Percentiles rank a stretch among this genome's conserved stretches.
Conservation (phyloP, 2,888 invertebrate genomes). For the Nephrotoma guestfalica region DNA sequence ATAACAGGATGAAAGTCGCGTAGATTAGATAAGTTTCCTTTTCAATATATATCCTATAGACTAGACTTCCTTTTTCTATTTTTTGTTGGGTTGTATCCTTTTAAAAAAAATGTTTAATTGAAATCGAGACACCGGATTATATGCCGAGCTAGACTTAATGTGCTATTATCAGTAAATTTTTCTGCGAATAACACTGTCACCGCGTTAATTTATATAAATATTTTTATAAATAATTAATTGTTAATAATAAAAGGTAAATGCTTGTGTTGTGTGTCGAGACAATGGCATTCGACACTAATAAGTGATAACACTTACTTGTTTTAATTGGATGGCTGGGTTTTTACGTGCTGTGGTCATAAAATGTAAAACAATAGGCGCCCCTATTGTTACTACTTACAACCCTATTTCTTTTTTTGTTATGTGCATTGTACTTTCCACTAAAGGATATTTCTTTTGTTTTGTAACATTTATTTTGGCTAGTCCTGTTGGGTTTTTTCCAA, state of each 20-base stretch:
- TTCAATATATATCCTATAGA: not conserved
- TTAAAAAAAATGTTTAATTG: not conserved
- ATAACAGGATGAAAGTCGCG: not conserved
- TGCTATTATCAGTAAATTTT: not conserved
- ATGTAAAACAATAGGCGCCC: not conserved
- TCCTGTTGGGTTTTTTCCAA: not conserved
- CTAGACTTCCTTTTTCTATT: not conserved
- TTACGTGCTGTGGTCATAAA: not conserved
- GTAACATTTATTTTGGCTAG: not conserved
- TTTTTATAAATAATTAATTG: not conserved
- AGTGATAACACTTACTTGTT: not conserved
- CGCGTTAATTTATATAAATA: not conserved
- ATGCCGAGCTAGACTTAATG: not conserved
- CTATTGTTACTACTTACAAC: not conserved
- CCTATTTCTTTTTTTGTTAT: not conserved
- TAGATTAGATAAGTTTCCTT: not conserved
- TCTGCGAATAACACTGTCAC: not conserved
- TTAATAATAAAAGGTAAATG: not conserved
- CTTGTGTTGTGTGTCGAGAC: not conserved
- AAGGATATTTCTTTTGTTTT: not conserved
- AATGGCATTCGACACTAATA: not conserved
- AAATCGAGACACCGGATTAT: not conserved
- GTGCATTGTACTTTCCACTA: not conserved
- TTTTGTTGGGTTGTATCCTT: not conserved
- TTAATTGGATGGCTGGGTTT: not conserved